phyloP scores from a whole-genome alignment of 2,888 invertebrate genomes.

The Pachymerium ferrugineum region DNA sequence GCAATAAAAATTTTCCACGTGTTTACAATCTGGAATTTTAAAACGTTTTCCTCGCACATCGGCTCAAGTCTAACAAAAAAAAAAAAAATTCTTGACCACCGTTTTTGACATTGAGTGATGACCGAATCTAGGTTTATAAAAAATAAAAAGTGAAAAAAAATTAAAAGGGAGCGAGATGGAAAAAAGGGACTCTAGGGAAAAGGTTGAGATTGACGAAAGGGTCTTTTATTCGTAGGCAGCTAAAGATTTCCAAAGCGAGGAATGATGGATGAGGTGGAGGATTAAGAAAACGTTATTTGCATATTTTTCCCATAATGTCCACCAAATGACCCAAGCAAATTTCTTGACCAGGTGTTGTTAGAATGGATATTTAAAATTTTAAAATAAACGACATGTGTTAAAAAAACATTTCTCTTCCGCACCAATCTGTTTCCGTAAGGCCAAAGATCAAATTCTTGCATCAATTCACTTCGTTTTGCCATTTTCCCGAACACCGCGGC shows the following conservation, averaged over 20 bases:
- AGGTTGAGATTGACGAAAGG: constrained; percentile 16
- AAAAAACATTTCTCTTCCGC: background rate
- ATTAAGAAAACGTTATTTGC: background rate
- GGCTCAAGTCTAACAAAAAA: background rate
- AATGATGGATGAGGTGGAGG: constrained; percentile 12
- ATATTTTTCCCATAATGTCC: constrained; percentile 5
- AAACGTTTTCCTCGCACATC: background rate
- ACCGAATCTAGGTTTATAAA: background rate
- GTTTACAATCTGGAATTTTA: background rate
- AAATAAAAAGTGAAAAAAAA: background rate
- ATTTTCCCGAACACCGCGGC: background rate
- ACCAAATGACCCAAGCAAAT: constrained; percentile 23
- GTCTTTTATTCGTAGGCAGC: background rate
- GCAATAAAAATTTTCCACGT: background rate
- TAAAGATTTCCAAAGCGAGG: constrained; percentile 2
- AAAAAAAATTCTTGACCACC: background rate
- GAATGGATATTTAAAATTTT: background rate
- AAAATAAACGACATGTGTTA: too few relatives aligned
- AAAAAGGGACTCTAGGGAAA: background rate
- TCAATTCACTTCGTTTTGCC: background rate
- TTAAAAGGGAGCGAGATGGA: background rate
- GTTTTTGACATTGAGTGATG: constrained; percentile 24
- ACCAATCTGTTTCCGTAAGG: constrained; percentile 13
- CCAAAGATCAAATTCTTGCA: background rate
- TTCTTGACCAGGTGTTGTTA: constrained; percentile 24